Evolutionary conservation across 2,888 invertebrate species (phyloP).

Genomic region (Drosophila antonietae): DNA sequence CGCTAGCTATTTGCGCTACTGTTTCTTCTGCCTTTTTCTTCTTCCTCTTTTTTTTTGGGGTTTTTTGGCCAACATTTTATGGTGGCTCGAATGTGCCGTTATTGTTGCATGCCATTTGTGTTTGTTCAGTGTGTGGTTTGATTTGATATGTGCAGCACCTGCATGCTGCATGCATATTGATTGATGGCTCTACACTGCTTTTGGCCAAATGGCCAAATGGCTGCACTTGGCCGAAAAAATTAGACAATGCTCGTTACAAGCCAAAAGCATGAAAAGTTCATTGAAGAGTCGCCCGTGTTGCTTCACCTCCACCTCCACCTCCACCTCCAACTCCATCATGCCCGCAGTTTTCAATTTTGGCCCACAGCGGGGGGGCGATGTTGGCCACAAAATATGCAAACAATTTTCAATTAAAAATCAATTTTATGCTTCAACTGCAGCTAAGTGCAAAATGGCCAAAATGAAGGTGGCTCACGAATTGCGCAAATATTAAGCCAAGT

Average conservation of each 20-base stretch:
- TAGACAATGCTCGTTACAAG: not conserved
- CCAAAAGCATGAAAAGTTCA: slow-evolving; percentile 5
- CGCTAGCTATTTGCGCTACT: not conserved
- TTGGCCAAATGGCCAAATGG: not conserved
- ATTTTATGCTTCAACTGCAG: slow-evolving; percentile 80
- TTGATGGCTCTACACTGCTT: not conserved
- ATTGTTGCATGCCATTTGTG: slow-evolving; percentile 17
- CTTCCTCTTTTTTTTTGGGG: slow-evolving; percentile 3
- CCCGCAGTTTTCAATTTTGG: slow-evolving; percentile 21
- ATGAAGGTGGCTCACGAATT: slow-evolving; percentile 47
- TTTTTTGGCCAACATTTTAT: slow-evolving; percentile 16
- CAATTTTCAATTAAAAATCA: slow-evolving; percentile 82
- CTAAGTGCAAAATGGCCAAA: slow-evolving; percentile 69
- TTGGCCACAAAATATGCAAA: slow-evolving; percentile 68
- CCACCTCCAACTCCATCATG: not conserved
- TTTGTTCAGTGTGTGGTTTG: slow-evolving; percentile 13
- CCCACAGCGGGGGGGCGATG: not conserved
- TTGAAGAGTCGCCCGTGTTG: not conserved
- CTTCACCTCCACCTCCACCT: too few species aligned
- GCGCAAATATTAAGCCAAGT: slow-evolving; percentile 49
- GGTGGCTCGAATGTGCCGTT: slow-evolving; percentile 16
- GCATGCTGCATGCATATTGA: not conserved
- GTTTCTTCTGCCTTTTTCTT: not conserved
- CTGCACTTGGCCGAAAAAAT: slow-evolving; percentile 1
- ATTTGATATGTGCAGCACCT: slow-evolving; percentile 15